Percentiles rank a stretch among this genome's conserved stretches.
Evolutionary conservation across 2,888 invertebrate species (phyloP).

Genomic region (Diplolepis rosae): DNA sequence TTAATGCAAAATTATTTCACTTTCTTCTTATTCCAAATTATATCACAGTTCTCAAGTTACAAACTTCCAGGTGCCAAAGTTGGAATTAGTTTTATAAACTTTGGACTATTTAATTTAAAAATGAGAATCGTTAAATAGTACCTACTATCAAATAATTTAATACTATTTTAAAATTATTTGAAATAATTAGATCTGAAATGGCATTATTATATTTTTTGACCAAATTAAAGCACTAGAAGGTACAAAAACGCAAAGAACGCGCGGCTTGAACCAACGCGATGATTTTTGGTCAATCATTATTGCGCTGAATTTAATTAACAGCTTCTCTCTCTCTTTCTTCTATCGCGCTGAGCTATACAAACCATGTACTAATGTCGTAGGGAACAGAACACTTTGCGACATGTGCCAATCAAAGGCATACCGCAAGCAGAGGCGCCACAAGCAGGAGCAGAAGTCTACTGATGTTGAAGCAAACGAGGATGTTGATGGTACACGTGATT

Average conservation of each 20-base stretch:
- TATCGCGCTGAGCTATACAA: conserved; percentile 52
- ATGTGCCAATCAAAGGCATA: conserved; percentile 85
- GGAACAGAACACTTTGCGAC: conserved; percentile 94
- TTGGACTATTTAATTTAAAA: no score
- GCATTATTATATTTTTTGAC: no score
- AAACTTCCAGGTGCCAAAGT: no score
- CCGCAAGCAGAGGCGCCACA: conserved; percentile 80
- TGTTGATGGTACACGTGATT: conserved; percentile 72
- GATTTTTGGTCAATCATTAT: background rate
- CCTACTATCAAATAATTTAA: no score
- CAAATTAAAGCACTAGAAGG: background rate
- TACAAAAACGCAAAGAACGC: conserved; percentile 19
- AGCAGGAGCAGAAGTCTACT: conserved; percentile 76
- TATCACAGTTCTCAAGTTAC: background rate
- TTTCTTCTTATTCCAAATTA: background rate
- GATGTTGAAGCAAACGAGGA: conserved; percentile 71
- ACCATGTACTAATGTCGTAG: conserved; percentile 76
- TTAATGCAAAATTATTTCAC: background rate
- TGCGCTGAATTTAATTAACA: conserved; percentile 2
- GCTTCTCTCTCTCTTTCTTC: conserved; percentile 11
- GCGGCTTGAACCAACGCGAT: background rate
- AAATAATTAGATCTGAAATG: no score
- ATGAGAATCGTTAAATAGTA: no score
- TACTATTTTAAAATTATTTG: no score
- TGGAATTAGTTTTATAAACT: no score